Evolutionary conservation across 1,140 invertebrate species (phyloP).

Genomic region (Drosophila kohkoa): DNA sequence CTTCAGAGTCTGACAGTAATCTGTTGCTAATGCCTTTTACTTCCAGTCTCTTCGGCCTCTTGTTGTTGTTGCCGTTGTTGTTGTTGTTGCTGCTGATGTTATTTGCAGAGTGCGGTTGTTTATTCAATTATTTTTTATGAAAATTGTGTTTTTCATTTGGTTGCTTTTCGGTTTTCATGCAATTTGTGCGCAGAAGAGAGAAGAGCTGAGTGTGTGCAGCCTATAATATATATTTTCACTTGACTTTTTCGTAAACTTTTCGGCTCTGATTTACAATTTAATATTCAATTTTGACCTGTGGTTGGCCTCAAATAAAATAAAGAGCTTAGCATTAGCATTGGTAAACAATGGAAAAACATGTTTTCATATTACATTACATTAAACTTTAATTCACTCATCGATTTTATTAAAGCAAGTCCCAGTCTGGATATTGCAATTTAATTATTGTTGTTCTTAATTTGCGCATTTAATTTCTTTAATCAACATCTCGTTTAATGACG

Average conservation of each 20-base stretch:
- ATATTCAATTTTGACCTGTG: neutral
- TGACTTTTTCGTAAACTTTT: constrained; percentile 8
- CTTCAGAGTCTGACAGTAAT: constrained; percentile 46
- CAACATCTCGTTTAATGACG: constrained; percentile 24
- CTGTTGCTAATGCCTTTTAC: constrained; percentile 69
- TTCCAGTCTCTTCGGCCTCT: constrained; percentile 7
- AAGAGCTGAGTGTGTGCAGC: neutral
- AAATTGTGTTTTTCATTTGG: constrained; percentile 61
- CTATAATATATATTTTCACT: constrained; percentile 34
- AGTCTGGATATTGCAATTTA: neutral
- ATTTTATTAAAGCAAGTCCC: neutral
- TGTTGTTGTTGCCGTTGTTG: neutral
- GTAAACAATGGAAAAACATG: neutral
- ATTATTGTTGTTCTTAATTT: constrained; percentile 6
- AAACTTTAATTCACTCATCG: neutral
- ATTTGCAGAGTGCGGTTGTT: constrained; percentile 38
- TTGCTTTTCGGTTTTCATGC: constrained; percentile 33
- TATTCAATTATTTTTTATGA: constrained; percentile 67
- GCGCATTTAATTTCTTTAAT: constrained; percentile 34
- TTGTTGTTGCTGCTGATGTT: constrained; percentile 1
- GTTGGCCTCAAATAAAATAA: neutral
- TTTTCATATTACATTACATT: neutral
- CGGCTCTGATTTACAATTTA: constrained; percentile 2
- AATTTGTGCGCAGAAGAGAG: constrained; percentile 27
- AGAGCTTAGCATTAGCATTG: neutral